phyloP scores from a whole-genome alignment of 2,888 invertebrate genomes.

The Elysia crispata region DNA sequence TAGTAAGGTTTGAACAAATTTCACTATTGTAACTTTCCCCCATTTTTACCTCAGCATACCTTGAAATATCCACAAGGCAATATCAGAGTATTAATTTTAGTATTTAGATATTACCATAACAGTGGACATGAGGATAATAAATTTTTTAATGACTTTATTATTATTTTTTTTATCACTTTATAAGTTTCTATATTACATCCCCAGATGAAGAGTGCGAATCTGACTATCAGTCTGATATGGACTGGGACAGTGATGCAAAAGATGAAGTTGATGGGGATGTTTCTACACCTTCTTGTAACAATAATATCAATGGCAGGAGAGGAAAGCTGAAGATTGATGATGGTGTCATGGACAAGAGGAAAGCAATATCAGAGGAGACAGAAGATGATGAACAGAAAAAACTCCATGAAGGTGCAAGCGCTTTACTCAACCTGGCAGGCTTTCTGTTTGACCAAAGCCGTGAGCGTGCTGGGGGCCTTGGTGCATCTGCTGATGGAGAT shows the following conservation, averaged over 20 bases:
- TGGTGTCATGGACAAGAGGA: background rate
- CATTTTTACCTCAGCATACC: too few species aligned
- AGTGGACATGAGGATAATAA: too few species aligned
- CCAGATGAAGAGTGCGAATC: conserved; percentile 51
- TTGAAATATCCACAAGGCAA: too few species aligned
- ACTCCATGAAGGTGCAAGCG: conserved; percentile 87
- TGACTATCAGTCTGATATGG: conserved; percentile 56
- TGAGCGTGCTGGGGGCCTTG: conserved; percentile 66
- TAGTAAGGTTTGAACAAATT: too few species aligned
- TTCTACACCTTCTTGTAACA: conserved; percentile 21
- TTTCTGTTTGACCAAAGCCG: conserved; percentile 66
- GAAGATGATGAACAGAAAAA: conserved; percentile 77
- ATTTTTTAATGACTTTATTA: too few species aligned
- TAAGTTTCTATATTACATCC: background rate
- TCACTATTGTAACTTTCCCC: too few species aligned
- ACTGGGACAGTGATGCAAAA: conserved; percentile 58
- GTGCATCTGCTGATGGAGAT: background rate
- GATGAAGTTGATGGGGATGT: conserved; percentile 68
- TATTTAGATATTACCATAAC: too few species aligned
- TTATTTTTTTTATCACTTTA: too few species aligned
- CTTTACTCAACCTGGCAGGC: conserved; percentile 86
- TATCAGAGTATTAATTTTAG: too few species aligned
- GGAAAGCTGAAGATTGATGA: conserved; percentile 42
- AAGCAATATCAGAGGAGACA: conserved; percentile 44
- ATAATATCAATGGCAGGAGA: too few species aligned